Evolutionary conservation across 2,113 vertebrate species (phyloP), one percentile per base, ranked within the genome.

Genomic region (Sphaerodactylus townsendi): DNA sequence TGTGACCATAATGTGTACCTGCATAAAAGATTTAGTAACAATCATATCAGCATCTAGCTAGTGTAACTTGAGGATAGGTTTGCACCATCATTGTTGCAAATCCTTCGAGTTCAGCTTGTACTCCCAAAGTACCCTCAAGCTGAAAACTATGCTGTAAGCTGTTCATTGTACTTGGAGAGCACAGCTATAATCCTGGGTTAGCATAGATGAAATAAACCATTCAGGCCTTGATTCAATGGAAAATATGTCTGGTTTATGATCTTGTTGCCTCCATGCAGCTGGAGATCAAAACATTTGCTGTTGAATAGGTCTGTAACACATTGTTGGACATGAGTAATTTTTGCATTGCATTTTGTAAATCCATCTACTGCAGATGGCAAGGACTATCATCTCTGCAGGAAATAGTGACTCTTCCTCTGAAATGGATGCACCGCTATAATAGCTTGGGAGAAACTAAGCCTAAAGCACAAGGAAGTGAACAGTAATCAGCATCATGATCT

Each of bases 321-420:
- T 37, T 64, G 23, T 71, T 80, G 62, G 15, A 25, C 21, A 30
- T 19, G 1, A 71, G 37, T 46, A 78, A 35, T 78, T 78, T 76
- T 77, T 84, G 30, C 53, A 78, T n/a, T 71, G 37, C 19, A 37
- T 77, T 37, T 70, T 84, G 75, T 46, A 85, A 72, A 85, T 48
- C 53, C 41, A 23, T 72, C 56, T 50, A 75, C 53, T 71, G 44
- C 76, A 71, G 50, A 39, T 85, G 39, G 69, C 53, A 71, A 37
- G 62, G 9, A 46, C 53, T 79, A 59, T 82, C 66, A 72, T 77
- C 53, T 78, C 75, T 77, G 25, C 33, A 64, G 33, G 66, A 50
- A 86, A 50, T 28, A 77, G 3, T 4, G 82, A 82, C 37, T 72
- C 25, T 10, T 90, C 79, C 48, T 88, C 50, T 41, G 10, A 72